Conservation (phyloP, 2,797 vertebrate species). For the Cebuella pygmaea region DNA sequence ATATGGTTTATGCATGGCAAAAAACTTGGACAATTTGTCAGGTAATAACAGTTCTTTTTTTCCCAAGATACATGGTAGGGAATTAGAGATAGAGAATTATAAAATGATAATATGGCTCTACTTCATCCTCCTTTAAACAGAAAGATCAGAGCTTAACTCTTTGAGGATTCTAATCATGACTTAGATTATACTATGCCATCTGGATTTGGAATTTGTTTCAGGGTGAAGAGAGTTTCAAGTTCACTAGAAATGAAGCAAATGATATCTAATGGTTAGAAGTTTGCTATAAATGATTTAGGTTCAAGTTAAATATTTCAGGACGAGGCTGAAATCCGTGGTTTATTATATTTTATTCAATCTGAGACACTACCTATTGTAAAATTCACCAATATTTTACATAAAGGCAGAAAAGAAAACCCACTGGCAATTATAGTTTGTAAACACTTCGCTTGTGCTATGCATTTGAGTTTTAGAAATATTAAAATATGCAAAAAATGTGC, state of each 20-base stretch:
- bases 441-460: neutral
- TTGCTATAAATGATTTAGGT: slow-evolving; percentile 3
- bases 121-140: slow-evolving; percentile 44
- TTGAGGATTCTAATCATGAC: slow-evolving; percentile 9
- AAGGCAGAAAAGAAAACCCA: neutral
- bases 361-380: neutral
- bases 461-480: slow-evolving; percentile 3
- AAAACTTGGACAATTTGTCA: neutral
- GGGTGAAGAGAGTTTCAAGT: slow-evolving; percentile 5
- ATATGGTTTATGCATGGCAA: neutral
- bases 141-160: neutral
- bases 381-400: neutral
- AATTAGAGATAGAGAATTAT: slow-evolving; percentile 33
- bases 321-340: neutral
- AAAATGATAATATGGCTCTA: slow-evolving; percentile 13
- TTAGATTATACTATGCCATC: neutral
- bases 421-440: neutral
- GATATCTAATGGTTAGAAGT: neutral
- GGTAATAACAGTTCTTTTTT: slow-evolving; percentile 30
- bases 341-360: neutral
- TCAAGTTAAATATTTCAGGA: slow-evolving; percentile 37
- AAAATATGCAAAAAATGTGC: neutral
- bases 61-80: neutral
- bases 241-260: slow-evolving; percentile 50
- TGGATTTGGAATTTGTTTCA: slow-evolving; percentile 41